Evolutionary conservation across 2,888 invertebrate species (phyloP).

Genomic region (Caenorhabditis drosophilae): DNA sequence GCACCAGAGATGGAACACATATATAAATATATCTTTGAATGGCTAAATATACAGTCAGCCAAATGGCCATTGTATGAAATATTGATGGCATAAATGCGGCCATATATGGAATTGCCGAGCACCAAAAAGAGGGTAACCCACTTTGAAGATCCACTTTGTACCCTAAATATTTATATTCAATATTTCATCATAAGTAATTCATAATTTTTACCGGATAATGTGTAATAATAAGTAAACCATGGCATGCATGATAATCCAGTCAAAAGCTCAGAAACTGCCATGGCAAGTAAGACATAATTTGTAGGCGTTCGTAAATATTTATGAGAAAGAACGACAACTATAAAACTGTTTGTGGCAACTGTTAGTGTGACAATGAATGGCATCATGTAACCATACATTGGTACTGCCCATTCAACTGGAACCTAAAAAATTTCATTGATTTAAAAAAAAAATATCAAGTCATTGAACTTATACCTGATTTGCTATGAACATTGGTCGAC

Average conservation of each 20-base stretch:
- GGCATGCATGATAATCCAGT: slow-evolving; percentile 65
- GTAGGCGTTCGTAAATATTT: slow-evolving; percentile 65
- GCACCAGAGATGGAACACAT: slow-evolving; percentile 86
- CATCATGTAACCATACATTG: slow-evolving; percentile 66
- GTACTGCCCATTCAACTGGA: slow-evolving; percentile 63
- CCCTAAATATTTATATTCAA: slow-evolving; percentile 36
- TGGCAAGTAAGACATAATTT: slow-evolving; percentile 64
- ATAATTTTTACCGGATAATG: slow-evolving; percentile 50
- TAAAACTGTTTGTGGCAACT: slow-evolving; percentile 62
- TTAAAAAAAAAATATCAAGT: background rate
- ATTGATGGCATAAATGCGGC: slow-evolving; percentile 78
- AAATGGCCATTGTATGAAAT: slow-evolving; percentile 91
- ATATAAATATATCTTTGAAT: slow-evolving; percentile 93
- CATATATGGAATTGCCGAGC: slow-evolving; percentile 72
- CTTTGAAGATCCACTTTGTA: slow-evolving; percentile 49
- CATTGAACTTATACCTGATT: slow-evolving; percentile 29
- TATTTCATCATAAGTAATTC: background rate
- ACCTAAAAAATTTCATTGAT: slow-evolving; percentile 43
- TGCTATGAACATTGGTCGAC: slow-evolving; percentile 53
- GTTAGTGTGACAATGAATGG: slow-evolving; percentile 65
- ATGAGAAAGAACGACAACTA: slow-evolving; percentile 63
- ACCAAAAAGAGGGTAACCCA: slow-evolving; percentile 66
- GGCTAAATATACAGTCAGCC: slow-evolving; percentile 87
- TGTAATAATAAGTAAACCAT: slow-evolving; percentile 68
- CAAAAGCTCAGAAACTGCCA: slow-evolving; percentile 63